Evolutionary conservation across 2,797 vertebrate species (phyloP).

Genomic region (Xyrichtys novacula): DNA sequence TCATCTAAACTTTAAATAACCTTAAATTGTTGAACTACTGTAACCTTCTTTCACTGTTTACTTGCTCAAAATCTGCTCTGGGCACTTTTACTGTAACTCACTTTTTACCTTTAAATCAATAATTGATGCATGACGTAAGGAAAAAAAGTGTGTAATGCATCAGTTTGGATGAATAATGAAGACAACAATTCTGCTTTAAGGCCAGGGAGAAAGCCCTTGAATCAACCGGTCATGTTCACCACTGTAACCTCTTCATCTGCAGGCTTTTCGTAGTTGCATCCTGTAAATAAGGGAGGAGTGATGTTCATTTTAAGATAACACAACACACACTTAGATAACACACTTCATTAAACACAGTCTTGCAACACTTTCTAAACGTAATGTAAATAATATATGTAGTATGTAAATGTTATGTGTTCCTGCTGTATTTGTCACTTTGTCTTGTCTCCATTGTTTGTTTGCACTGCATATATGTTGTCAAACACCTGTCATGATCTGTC

Average conservation of each 20-base stretch:
- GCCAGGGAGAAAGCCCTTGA: constrained; percentile 22
- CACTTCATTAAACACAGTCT: no score
- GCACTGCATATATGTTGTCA: no score
- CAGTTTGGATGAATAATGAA: constrained; percentile 38
- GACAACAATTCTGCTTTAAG: constrained; percentile 35
- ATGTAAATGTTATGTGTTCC: no score
- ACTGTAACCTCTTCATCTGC: constrained; percentile 27
- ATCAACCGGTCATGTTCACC: constrained; percentile 59
- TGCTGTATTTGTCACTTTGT: no score
- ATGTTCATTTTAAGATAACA: not conserved
- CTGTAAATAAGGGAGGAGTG: constrained; percentile 35
- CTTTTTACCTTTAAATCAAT: constrained; percentile 49
- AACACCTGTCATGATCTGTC: no score
- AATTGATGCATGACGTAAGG: no score
- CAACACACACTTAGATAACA: no score
- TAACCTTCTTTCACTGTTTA: constrained; percentile 5
- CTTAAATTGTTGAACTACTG: not conserved
- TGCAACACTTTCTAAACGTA: no score
- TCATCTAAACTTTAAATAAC: constrained; percentile 17
- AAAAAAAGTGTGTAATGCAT: no score
- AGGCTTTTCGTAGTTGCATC: constrained; percentile 52
- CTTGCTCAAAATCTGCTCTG: constrained; percentile 26
- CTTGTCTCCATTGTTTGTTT: no score
- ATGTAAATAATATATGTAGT: no score
- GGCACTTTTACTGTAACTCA: constrained; percentile 32